These are phyloP conservation scores for Peromyscus eremicus DNA, from an alignment of 2,797 vertebrate species.

Conservation along the genomic window DNA sequence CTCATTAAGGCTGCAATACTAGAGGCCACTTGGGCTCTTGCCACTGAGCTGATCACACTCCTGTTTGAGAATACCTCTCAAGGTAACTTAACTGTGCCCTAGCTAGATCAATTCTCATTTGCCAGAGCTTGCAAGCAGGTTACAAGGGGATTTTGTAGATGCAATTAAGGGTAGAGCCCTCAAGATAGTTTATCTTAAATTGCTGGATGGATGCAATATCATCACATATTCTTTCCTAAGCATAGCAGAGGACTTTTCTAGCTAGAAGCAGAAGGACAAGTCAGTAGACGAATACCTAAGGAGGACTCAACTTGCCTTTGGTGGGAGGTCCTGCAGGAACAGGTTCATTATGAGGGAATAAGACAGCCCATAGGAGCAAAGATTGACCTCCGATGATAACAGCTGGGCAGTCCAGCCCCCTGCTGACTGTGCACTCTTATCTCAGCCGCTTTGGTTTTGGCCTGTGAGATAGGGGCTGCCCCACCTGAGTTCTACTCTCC, in stretches of 20 bases:
- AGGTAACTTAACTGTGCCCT: background rate
- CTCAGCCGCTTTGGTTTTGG: background rate
- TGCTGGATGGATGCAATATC: background rate
- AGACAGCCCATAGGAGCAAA: background rate
- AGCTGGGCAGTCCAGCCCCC: background rate
- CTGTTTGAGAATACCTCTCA: background rate
- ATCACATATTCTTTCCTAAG: background rate
- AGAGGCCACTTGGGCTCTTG: background rate
- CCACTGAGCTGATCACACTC: background rate
- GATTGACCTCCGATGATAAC: fast-evolving
- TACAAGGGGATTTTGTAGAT: background rate
- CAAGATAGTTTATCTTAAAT: background rate
- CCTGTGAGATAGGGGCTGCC: background rate
- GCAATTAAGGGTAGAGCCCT: background rate
- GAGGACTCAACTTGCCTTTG: too few species aligned
- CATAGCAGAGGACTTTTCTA: background rate
- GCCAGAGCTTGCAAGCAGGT: background rate
- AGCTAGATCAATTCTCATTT: background rate
- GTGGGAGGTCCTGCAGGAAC: background rate
- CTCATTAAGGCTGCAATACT: background rate
- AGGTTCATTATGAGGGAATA: background rate
- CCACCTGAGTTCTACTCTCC: fast-evolving
- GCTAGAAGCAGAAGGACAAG: background rate
- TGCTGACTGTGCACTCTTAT: background rate
- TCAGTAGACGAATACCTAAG: background rate